Base-by-base conservation (phyloP, 2,888 invertebrate genomes). In the Acronicta alni region DNA sequence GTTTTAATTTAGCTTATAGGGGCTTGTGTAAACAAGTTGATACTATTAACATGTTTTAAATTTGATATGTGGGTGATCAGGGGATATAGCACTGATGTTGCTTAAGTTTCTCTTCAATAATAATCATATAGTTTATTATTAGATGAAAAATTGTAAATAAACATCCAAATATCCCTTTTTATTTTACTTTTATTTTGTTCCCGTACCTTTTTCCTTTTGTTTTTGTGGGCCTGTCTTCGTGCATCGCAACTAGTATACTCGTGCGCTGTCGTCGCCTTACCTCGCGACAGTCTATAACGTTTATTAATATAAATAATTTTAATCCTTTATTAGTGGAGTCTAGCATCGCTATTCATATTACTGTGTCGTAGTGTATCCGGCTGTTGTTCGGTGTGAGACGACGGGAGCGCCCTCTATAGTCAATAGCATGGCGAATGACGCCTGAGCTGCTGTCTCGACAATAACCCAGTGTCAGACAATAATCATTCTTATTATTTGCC, bases 401-500 rank as follows among this genome's bases (percentile, higher is more conserved):
- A 53, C 55, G 71, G 67, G 16, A 65, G 76, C 69, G 60, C 72
- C 67, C 71, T 81, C 83, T 85, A 79, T 90, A 90, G 90, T 88
- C 89, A 86, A 89, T 90, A 89, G 87, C 83, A 83, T 74, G 90
- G 90, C 89, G 85, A 63, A 56, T 59, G 72, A 72, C 83, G 89
- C 89, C 90, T 69, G 67, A 91, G 88, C 94, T 94, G 94, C 94
- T 94, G 94, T 94, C 93, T 93, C 84, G 94, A 94, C 94, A 94
- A 94, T 94, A 94, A 94, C 92, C 93, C 92, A 93, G 93, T 94
- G 94, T 93, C 92, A 92, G 94, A 94, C 94, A 94, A 94, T 94
- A 94, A 94, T 91, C 75, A 89, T 92, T 91, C 79, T 83, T 90
- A 87, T 92, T 66, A 84, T 92, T 93, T 93, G 92, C 92, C 82